These are phyloP conservation scores for Linepithema humile DNA, from an alignment of 1,140 invertebrate species.

Conservation along the genomic window DNA sequence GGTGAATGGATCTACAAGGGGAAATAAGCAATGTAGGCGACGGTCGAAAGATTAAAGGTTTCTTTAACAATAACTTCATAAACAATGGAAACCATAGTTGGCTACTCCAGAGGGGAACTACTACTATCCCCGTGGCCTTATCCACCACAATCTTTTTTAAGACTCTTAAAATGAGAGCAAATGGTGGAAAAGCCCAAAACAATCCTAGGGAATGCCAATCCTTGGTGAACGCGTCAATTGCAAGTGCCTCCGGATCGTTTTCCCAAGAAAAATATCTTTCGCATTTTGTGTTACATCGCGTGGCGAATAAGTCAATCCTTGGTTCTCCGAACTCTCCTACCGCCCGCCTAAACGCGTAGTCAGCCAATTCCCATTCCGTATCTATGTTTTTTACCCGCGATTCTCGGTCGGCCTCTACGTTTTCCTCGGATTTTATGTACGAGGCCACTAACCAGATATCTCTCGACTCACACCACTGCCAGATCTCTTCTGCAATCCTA, in stretches of 20 bases:
- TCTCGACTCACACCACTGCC: neutral
- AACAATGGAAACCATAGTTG: constrained; percentile 52
- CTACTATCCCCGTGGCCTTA: constrained; percentile 25
- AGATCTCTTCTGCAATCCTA: neutral
- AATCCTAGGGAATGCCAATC: constrained; percentile 36
- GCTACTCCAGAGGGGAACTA: constrained; percentile 34
- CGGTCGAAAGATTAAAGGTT: too few species aligned
- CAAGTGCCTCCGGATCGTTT: constrained; percentile 14
- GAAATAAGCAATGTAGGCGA: too few species aligned
- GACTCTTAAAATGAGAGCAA: constrained; percentile 41
- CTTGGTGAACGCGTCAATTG: constrained; percentile 46
- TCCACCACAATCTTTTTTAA: constrained; percentile 41
- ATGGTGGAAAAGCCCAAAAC: constrained; percentile 55
- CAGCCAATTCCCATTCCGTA: neutral
- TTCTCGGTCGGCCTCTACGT: neutral
- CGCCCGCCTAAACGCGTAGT: neutral
- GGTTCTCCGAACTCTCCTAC: too few species aligned
- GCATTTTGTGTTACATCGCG: neutral
- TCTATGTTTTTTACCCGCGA: neutral
- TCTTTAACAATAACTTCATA: too few species aligned
- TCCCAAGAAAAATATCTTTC: constrained; percentile 25
- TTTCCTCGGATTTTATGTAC: neutral
- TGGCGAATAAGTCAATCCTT: too few species aligned
- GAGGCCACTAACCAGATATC: neutral
- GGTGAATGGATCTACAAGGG: too few species aligned